Percentiles rank a stretch among this genome's conserved stretches.
Conservation (phyloP, 2,888 invertebrate genomes). For the Dexiosoma caninum region DNA sequence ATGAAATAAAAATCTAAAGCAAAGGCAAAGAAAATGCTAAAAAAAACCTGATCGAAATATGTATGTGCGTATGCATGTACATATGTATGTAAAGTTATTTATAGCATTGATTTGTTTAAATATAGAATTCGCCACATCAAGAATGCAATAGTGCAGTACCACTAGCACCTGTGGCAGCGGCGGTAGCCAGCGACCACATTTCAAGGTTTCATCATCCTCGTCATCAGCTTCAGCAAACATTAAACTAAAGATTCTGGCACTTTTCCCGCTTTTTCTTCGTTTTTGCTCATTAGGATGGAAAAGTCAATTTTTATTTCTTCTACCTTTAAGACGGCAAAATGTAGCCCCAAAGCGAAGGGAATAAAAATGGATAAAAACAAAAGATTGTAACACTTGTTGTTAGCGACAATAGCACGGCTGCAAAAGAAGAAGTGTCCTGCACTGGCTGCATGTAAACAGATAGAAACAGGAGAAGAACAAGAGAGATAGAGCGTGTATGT, state of each 20-base stretch:
- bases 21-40: not conserved
- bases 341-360: not conserved
- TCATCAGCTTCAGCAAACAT: slow-evolving; percentile 38
- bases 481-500: too few relatives aligned
- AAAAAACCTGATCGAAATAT: slow-evolving; percentile 56
- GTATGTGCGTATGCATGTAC: too few relatives aligned
- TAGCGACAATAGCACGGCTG: not conserved
- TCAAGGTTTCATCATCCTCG: slow-evolving; percentile 53
- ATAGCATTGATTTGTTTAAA: slow-evolving; percentile 53
- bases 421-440: slow-evolving; percentile 16
- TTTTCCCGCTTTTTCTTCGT: not conserved
- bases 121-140: slow-evolving; percentile 39
- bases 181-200: slow-evolving; percentile 55
- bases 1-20: not conserved
- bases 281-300: slow-evolving; percentile 57
- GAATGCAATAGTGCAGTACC: not conserved
- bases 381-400: slow-evolving; percentile 53
- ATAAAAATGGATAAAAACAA: slow-evolving; percentile 24
- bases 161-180: not conserved
- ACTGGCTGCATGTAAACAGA: not conserved
- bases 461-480: too few relatives aligned
- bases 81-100: slow-evolving; percentile 31
- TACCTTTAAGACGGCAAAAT: not conserved
- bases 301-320: slow-evolving; percentile 2
- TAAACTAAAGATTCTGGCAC: slow-evolving; percentile 3